Base-by-base conservation (phyloP, 2,888 invertebrate genomes). In the Eilema sororculum region DNA sequence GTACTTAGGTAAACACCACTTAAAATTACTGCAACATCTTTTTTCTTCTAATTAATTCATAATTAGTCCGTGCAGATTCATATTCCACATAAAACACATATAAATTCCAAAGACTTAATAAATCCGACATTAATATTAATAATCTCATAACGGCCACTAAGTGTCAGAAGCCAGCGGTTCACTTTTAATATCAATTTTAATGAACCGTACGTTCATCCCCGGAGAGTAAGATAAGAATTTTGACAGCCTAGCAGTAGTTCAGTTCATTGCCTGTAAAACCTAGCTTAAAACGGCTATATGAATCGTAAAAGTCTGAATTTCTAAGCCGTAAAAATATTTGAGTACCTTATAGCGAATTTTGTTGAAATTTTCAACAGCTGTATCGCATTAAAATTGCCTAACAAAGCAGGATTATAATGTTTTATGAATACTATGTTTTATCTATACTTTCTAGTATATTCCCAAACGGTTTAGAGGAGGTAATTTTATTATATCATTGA, bases 171-270 rank as follows among this genome's bases (percentile, higher is more conserved):
- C 37, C 56, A 66, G 58, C 63, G 41, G 52, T 69, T 75, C 46
- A 10, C 46, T 63, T 67, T 60, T 60, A 67, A 30, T 67, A 65
- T 52, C 63, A 62, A 70, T 67, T 66, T 68, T 66, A 63, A 66
- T 74, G 71, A 68, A 58, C 46, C 64, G 58, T 60, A 46, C 37
- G 13, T 25, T 52, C 37, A 61, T 66, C 30, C 63, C 71, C 41
- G 52, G 57, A 16, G 57, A 60, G 57, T 46, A 1, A 62, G 72
- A 72, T 78, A 76, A 76, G 59, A 69, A 52, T 72, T 69, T 61
- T 41, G 41, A 65, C 37, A 63, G 25, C 52, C 33, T 24, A 52
- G n/a, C 30, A 59, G 33, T 65, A 28, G 57, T 33, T 65, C 52
- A 65, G 41, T 65, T 69, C 46, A 67, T 60, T 68, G 65, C 33